These are phyloP conservation scores for Aphodius granarius DNA, from an alignment of 2,888 invertebrate genomes.

Conservation along the genomic window DNA sequence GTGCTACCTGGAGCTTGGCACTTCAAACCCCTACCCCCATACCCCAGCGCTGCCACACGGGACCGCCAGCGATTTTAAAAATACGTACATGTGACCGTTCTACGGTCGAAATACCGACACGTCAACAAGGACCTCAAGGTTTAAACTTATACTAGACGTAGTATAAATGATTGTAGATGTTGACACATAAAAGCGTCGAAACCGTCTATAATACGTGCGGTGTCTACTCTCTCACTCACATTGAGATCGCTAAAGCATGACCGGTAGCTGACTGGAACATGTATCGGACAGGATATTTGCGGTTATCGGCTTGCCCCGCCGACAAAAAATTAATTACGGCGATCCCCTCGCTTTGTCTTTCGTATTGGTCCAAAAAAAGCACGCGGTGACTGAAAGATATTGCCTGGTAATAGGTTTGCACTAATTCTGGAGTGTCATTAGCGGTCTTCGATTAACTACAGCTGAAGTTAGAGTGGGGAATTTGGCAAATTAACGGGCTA, in stretches of 20 bases:
- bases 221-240: background rate
- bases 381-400: background rate
- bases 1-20: constrained; percentile 51
- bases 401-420: background rate
- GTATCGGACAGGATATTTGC: background rate
- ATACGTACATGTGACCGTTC: background rate
- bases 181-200: background rate
- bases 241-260: background rate
- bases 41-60: background rate
- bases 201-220: background rate
- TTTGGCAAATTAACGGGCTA: background rate
- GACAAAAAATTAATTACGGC: background rate
- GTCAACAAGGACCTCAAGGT: background rate
- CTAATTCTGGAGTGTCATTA: background rate
- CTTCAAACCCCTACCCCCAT: constrained; percentile 36
- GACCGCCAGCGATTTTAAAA: background rate
- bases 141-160: background rate
- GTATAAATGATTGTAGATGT: background rate
- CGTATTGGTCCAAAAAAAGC: background rate
- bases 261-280: background rate
- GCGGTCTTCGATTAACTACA: background rate
- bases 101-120: background rate
- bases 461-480: background rate
- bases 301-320: background rate
- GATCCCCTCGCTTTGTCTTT: background rate